These are phyloP conservation scores for Phortica okadai DNA, from an alignment of 2,888 invertebrate species.

Conservation along the genomic window DNA sequence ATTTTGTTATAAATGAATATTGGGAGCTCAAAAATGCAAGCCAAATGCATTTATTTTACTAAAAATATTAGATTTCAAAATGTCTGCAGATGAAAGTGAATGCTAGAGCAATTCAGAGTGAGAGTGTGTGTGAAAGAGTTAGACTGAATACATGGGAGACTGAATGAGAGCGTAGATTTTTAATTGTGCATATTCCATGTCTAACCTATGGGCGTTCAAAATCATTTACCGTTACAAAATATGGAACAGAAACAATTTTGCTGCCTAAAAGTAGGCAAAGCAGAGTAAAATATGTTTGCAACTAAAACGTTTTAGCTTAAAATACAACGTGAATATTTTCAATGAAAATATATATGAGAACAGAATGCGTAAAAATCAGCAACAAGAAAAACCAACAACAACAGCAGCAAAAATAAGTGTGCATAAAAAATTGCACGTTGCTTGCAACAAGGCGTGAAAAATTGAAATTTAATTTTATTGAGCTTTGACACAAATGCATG, in stretches of 20 bases:
- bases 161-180: no score
- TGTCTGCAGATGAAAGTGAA: neutral
- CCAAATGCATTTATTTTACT: no score
- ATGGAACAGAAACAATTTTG: neutral
- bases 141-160: no score
- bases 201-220: neutral
- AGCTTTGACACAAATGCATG: conserved; percentile 6
- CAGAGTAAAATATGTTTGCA: neutral
- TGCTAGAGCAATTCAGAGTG: no score
- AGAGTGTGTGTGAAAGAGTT: no score
- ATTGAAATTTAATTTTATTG: conserved; percentile 28
- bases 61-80: conserved; percentile 20
- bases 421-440: neutral
- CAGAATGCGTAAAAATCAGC: neutral
- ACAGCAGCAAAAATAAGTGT: neutral
- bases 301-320: no score
- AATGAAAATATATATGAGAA: no score
- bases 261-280: neutral
- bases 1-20: neutral
- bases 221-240: neutral
- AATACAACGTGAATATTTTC: no score
- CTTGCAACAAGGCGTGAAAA: conserved; percentile 11
- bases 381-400: neutral
- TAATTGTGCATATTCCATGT: neutral
- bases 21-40: no score